These are phyloP conservation scores for Atrichornis clamosus DNA, from an alignment of 2,113 vertebrate species.

Conservation along the genomic window DNA sequence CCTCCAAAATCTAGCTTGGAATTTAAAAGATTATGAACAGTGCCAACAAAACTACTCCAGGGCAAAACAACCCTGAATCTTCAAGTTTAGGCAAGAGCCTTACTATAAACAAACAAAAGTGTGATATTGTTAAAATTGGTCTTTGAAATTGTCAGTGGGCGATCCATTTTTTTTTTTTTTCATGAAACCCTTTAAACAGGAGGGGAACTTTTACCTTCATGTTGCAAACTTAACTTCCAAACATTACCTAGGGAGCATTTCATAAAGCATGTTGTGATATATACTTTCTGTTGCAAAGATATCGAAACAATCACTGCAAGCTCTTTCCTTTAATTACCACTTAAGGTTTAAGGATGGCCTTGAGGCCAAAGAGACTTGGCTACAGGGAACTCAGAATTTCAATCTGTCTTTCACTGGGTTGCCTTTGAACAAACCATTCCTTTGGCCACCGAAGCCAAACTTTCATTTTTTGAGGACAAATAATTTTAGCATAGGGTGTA, in stretches of 20 bases:
- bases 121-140: slow-evolving; percentile 46
- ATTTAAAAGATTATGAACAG: slow-evolving; percentile 43
- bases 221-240: background rate
- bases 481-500: background rate
- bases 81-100: slow-evolving; percentile 61
- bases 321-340: background rate
- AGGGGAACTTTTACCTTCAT: slow-evolving; percentile 23
- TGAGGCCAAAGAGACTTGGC: background rate
- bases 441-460: background rate
- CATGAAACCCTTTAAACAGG: background rate
- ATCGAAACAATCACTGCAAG: background rate
- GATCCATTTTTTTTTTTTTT: background rate
- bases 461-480: background rate
- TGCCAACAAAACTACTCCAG: slow-evolving; percentile 56
- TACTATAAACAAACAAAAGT: slow-evolving; percentile 61
- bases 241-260: background rate
- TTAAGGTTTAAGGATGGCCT: background rate
- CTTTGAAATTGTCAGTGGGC: slow-evolving; percentile 59
- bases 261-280: background rate
- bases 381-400: background rate
- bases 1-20: slow-evolving; percentile 52
- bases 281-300: background rate
- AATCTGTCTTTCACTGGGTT: background rate
- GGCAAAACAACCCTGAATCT: slow-evolving; percentile 43
- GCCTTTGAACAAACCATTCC: background rate